Evolutionary conservation across 1,140 invertebrate genomes (phyloP).

Genomic region (Piezodorus guildinii): DNA sequence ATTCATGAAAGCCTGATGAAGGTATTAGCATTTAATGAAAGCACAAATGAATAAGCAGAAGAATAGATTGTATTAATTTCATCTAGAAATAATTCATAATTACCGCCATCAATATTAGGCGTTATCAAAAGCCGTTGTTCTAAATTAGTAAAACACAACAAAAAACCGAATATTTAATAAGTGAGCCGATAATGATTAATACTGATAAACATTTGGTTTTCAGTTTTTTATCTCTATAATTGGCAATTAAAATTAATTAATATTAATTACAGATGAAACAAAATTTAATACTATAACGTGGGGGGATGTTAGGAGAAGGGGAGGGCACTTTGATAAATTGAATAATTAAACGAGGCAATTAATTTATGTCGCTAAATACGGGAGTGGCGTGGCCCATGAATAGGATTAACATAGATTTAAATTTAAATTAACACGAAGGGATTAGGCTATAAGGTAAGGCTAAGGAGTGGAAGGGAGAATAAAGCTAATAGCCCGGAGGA

Average conservation of each 20-base stretch:
- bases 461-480: neutral
- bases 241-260: too few relatives aligned
- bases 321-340: conserved; percentile 1
- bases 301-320: neutral
- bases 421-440: conserved; percentile 1
- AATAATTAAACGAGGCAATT: conserved; percentile 7
- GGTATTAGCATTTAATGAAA: too few relatives aligned
- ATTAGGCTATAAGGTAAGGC: neutral
- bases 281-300: neutral
- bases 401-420: conserved; percentile 12
- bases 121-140: too few relatives aligned
- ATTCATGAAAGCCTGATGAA: too few relatives aligned
- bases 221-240: too few relatives aligned
- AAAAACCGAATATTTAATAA: neutral
- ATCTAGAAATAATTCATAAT: too few relatives aligned
- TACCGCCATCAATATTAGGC: too few relatives aligned
- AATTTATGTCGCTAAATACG: conserved; percentile 7
- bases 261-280: too few relatives aligned
- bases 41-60: too few relatives aligned
- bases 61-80: too few relatives aligned
- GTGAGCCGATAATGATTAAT: neutral
- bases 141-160: neutral
- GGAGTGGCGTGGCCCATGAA: conserved; percentile 4
- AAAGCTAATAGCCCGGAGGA: neutral
- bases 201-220: too few relatives aligned